Conservation (phyloP, 2,888 invertebrate species). For the Diloba caeruleocephala region DNA sequence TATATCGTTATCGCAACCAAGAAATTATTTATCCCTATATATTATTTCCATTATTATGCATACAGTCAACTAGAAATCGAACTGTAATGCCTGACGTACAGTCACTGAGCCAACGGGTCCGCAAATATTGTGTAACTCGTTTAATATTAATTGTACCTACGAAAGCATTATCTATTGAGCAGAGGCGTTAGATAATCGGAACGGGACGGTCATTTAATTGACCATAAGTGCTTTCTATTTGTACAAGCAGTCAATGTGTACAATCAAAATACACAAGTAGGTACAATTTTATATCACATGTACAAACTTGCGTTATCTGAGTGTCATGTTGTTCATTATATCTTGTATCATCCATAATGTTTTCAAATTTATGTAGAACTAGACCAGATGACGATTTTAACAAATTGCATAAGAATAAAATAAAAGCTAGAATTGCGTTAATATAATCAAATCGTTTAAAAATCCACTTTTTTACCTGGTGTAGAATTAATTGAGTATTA, state of each 20-base stretch:
- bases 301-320: constrained; percentile 50
- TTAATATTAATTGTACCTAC: constrained; percentile 52
- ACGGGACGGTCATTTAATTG: constrained; percentile 47
- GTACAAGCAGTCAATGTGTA: constrained; percentile 40
- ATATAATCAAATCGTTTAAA: constrained; percentile 40
- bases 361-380: constrained; percentile 23
- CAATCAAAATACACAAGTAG: constrained; percentile 41
- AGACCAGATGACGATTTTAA: constrained; percentile 37
- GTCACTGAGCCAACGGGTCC: constrained; percentile 13
- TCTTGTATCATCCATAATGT: background rate
- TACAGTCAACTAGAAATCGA: constrained; percentile 15
- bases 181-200: constrained; percentile 51
- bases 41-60: background rate
- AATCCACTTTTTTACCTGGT: constrained; percentile 24
- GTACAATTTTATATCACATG: constrained; percentile 54
- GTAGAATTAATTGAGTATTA: constrained; percentile 25
- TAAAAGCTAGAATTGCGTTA: constrained; percentile 44
- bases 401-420: constrained; percentile 56
- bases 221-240: constrained; percentile 56
- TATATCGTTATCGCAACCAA: too few species aligned
- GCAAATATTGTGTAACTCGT: constrained; percentile 52
- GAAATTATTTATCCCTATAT: background rate
- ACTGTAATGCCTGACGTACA: constrained; percentile 19
- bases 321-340: constrained; percentile 13
- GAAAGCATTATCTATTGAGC: constrained; percentile 42